Percentiles rank a stretch among this genome's conserved stretches.
phyloP scores from a whole-genome alignment of 1,140 invertebrate genomes.

The Meloidogyne floridensis region DNA sequence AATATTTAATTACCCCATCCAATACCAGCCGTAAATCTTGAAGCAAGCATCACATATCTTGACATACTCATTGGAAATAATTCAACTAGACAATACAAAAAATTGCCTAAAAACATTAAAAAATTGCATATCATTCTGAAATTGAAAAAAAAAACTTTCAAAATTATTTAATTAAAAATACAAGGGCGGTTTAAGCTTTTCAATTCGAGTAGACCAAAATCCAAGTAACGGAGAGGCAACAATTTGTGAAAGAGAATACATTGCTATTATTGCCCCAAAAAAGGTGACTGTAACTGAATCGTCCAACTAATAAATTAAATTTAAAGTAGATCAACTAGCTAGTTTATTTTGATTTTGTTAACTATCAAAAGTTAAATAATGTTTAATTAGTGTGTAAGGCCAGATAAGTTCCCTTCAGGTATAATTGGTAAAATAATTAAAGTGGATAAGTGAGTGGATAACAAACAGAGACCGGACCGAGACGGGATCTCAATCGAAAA shows the following conservation, averaged over 20 bases:
- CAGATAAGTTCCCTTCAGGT: no score
- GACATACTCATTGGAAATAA: conserved; percentile 13
- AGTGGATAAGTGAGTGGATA: no score
- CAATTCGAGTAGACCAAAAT: conserved; percentile 34
- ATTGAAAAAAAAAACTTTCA: neutral
- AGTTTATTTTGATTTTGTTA: no score
- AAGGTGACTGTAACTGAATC: conserved; percentile 18
- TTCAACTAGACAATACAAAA: conserved; percentile 36
- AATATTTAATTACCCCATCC: conserved; percentile 31
- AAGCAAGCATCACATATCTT: conserved; percentile 37
- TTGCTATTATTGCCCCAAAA: conserved; percentile 35
- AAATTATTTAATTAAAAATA: neutral
- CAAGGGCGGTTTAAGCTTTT: conserved; percentile 29
- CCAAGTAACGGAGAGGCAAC: conserved; percentile 36
- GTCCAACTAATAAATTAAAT: conserved; percentile 31
- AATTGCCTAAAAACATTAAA: conserved; percentile 39
- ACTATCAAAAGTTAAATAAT: no score
- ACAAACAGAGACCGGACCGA: no score
- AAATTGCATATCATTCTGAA: conserved; percentile 35
- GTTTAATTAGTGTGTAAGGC: no score
- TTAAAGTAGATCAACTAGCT: neutral
- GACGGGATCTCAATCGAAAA: no score
- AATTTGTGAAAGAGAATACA: conserved; percentile 38
- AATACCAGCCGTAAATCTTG: conserved; percentile 45
- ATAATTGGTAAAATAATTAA: no score